A percentile compares a stretch with the other conserved stretches of the same genome.
Evolutionary conservation across 2,113 vertebrate genomes (phyloP).

Genomic region (Clarias macrocephalus): DNA sequence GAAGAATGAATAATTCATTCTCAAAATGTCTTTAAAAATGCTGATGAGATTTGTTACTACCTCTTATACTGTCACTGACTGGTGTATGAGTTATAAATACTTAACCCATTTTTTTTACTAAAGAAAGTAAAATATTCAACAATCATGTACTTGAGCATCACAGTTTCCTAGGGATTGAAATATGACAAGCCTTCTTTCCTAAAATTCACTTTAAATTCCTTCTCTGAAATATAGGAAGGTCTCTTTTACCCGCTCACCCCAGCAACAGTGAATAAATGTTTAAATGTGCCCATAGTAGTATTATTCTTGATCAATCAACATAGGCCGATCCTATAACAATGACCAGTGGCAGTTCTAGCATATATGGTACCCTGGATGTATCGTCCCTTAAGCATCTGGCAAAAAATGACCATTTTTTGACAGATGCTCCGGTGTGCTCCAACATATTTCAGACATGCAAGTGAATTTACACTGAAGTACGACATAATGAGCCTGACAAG

Average conservation of each 20-base stretch:
- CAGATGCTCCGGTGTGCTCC: too few species aligned
- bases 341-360: too few species aligned
- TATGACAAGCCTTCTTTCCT: slow-evolving; percentile 14
- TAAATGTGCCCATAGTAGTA: neutral
- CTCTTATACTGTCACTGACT: neutral
- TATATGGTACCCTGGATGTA: too few species aligned
- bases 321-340: too few species aligned
- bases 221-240: neutral
- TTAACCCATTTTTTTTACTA: neutral
- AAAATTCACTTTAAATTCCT: neutral
- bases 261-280: neutral
- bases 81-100: neutral
- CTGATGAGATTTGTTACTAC: neutral
- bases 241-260: neutral
- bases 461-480: too few species aligned
- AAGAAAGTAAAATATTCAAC: neutral
- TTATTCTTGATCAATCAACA: neutral
- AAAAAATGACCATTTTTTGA: too few species aligned
- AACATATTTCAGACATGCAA: too few species aligned
- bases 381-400: too few species aligned
- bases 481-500: too few species aligned
- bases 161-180: neutral
- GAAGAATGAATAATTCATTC: neutral
- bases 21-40: slow-evolving; percentile 8
- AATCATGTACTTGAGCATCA: neutral